Evolutionary conservation across 2,113 vertebrate genomes (phyloP).

Genomic region (Chinchilla lanigera): DNA sequence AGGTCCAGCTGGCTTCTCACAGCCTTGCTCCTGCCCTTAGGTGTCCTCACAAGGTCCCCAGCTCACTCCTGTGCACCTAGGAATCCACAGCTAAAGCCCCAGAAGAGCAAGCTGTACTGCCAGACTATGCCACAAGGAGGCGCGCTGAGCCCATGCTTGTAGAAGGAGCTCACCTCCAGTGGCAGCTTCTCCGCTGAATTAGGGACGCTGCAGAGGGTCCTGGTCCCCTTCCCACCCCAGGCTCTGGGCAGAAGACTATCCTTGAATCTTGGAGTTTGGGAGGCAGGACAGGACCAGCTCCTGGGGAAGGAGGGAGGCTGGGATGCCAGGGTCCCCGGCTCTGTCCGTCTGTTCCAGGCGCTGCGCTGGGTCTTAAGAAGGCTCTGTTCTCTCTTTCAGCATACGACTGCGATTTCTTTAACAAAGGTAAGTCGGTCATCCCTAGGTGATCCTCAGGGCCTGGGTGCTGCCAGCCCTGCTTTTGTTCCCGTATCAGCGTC

Average conservation of each 20-base stretch:
- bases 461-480: background rate
- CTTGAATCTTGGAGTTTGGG: background rate
- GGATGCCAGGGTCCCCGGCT: background rate
- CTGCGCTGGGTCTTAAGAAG: background rate
- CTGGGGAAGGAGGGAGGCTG: background rate
- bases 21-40: background rate
- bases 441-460: background rate
- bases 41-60: background rate
- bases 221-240: background rate
- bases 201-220: background rate
- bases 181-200: no score
- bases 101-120: background rate
- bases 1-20: rapidly evolving
- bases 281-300: background rate
- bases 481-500: background rate
- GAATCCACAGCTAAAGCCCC: background rate
- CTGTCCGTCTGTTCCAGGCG: background rate
- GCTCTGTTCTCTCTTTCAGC: slow-evolving; percentile 88
- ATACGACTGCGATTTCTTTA: slow-evolving; percentile 98
- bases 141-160: background rate
- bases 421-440: slow-evolving; percentile 91
- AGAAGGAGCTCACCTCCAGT: no score
- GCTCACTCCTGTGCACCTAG: background rate
- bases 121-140: slow-evolving; percentile 37
- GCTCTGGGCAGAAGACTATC: background rate